Evolutionary conservation across 1,140 invertebrate genomes (phyloP), one percentile per base, ranked within the genome.

Genomic region (Ruditapes philippinarum): DNA sequence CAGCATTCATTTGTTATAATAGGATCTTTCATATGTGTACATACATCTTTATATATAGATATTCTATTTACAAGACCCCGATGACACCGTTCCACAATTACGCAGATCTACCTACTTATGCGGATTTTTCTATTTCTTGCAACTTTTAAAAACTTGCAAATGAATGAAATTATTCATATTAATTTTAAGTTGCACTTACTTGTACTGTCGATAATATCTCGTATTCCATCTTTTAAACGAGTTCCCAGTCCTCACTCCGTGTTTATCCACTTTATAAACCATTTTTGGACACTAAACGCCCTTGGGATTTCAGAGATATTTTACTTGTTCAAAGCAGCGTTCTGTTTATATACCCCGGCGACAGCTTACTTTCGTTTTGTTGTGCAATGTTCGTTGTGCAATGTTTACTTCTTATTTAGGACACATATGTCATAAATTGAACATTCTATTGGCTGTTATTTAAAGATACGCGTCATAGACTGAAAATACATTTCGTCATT

Each of bases 201-300:
- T 89, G 38, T 89, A 89, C 3, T 74, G 40, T 11, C 78, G 87
- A 22, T 51, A 54, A 45, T 54, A 89, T 49, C 54, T 81, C 5
- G 65, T 57, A 36, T 74, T 89, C 42, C 45, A 73, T 54, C 38
- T 28, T 74, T 74, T 82, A 33, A 89, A 73, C 4, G 78, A 82
- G 38, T 89, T 81, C 3, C 87, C 87, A n/a, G 87, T 81, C 40
- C 70, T 36, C 22, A 81, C 51, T 42, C 87, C 87, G 49, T 73
- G 65, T 74, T 89, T 89, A 33, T 78, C 87, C n/a, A 40, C 51
- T 76, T 89, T 89, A 38, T 76, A 74, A 17, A 89, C 87, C 87
- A 89, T 89, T 31, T 73, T 80, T 76, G 33, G 11, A 19, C 4
- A 0, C 40, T 60, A 12, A 28, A 25, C 40, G 40, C 51, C n/a